A percentile compares a stretch with the other conserved stretches of the same genome.
Evolutionary conservation across 2,888 invertebrate species (phyloP).

Genomic region (Lithosia quadra): DNA sequence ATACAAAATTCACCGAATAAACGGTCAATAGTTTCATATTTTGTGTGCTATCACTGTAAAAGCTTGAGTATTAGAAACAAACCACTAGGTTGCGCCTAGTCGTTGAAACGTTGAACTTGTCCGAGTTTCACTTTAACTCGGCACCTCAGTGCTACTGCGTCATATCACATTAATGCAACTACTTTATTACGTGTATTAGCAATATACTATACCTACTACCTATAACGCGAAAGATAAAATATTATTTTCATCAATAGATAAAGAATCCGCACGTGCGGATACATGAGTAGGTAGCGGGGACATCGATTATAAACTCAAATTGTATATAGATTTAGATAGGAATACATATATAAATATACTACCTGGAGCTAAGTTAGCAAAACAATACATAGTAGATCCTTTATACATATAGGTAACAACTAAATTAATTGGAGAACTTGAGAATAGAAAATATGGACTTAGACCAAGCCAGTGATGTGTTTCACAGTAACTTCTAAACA

Average conservation of each 20-base stretch:
- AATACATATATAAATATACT: too few relatives aligned
- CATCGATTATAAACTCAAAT: background rate
- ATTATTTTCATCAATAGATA: background rate
- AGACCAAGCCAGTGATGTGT: too few relatives aligned
- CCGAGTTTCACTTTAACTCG: conserved; percentile 4
- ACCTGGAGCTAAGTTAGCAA: too few relatives aligned
- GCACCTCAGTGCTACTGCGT: background rate
- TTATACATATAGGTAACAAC: too few relatives aligned
- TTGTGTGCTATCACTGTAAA: background rate
- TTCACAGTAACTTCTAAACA: too few relatives aligned
- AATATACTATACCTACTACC: background rate
- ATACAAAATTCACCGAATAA: background rate
- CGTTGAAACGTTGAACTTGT: background rate
- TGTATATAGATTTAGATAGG: too few relatives aligned
- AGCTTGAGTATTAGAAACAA: background rate
- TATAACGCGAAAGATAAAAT: background rate
- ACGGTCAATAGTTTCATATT: background rate
- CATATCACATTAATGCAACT: background rate
- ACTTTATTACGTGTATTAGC: background rate
- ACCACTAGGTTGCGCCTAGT: background rate
- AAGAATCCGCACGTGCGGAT: background rate
- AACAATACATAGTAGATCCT: too few relatives aligned
- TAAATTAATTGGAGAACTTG: too few relatives aligned
- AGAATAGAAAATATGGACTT: too few relatives aligned
- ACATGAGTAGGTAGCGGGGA: background rate